Base-by-base conservation (phyloP, 2,888 invertebrate species). In the Argyresthia albistria region DNA sequence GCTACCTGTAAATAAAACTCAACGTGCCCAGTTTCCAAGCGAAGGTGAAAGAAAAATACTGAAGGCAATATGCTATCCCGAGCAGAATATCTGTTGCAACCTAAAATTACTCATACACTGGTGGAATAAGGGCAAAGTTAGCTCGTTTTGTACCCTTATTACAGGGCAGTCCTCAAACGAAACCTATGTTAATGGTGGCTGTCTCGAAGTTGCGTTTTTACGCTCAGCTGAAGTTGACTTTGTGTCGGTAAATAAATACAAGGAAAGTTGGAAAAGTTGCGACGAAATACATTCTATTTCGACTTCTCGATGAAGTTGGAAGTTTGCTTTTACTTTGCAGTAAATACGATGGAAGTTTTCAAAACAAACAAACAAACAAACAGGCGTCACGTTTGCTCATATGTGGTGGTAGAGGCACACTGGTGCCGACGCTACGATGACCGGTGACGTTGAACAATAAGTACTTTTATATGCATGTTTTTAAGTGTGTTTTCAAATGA, bases 41-140 rank as follows among this genome's bases (percentile, higher is more conserved):
- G 45, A 60, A 60, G 61, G 59, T 62, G 62, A 62, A 60, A 65
- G 62, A 60, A 62, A 64, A 66, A 64, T 47, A 47, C 64, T 65
- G 60, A 71, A 72, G 69, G 63, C 61, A 67, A 66, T 73, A 15
- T 67, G 60, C 64, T 66, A 59, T 56, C 63, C 25, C 25, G 6
- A 25, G 25, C 25, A 25, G 6, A 25, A 25, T 25, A 25, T 25
- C 25, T 25, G 25, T 25, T 4, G 54, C 55, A 56, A 52, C 53
- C 51, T 14, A 50, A 47, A 46, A 54, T 60, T 56, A 56, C 56
- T 62, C 60, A 59, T 65, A 55, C 14, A 11, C 45, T 35, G 14
- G 35, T 45, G 37, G n/a, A 35, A 35, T 35, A 47, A 25, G 35
- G 47, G 11, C 7, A 8, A 35, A 47, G 35, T 47, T 47, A 12